phyloP scores from a whole-genome alignment of 2,888 invertebrate genomes.

The Dichetophora obliterata region DNA sequence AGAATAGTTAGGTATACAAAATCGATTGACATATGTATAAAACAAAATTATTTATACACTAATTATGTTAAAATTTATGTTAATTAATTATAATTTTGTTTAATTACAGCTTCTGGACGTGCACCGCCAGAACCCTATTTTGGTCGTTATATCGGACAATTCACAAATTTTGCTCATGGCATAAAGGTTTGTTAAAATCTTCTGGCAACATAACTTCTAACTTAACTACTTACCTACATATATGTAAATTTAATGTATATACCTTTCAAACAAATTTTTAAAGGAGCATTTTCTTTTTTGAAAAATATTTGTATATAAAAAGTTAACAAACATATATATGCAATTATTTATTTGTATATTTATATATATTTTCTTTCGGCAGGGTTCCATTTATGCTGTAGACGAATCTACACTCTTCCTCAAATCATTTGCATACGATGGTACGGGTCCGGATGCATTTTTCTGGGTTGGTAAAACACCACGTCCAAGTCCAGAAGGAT shows the following conservation, averaged over 20 bases:
- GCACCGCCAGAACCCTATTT: slow-evolving; percentile 77
- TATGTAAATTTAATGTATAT: too few relatives aligned
- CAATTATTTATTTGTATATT: not conserved
- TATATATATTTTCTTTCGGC: slow-evolving; percentile 10
- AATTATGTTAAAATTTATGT: too few relatives aligned
- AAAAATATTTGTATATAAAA: too few relatives aligned
- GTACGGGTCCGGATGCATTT: slow-evolving; percentile 88
- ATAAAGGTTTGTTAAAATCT: slow-evolving; percentile 71
- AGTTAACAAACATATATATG: too few relatives aligned
- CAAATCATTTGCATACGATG: slow-evolving; percentile 89
- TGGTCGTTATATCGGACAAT: slow-evolving; percentile 81
- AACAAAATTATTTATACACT: not conserved
- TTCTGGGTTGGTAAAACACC: slow-evolving; percentile 91
- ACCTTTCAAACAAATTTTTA: too few relatives aligned
- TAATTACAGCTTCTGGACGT: slow-evolving; percentile 59
- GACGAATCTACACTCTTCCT: slow-evolving; percentile 91
- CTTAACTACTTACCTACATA: too few relatives aligned
- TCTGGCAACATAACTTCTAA: too few relatives aligned
- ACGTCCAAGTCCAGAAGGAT: slow-evolving; percentile 85
- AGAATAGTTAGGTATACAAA: too few relatives aligned
- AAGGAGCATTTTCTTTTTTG: too few relatives aligned
- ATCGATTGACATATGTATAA: too few relatives aligned
- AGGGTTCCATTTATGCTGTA: slow-evolving; percentile 87
- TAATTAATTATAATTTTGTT: not conserved
- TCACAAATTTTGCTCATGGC: slow-evolving; percentile 82